These are phyloP conservation scores for Rhopalosiphum padi DNA, from an alignment of 1,140 invertebrate species.

Conservation along the genomic window DNA sequence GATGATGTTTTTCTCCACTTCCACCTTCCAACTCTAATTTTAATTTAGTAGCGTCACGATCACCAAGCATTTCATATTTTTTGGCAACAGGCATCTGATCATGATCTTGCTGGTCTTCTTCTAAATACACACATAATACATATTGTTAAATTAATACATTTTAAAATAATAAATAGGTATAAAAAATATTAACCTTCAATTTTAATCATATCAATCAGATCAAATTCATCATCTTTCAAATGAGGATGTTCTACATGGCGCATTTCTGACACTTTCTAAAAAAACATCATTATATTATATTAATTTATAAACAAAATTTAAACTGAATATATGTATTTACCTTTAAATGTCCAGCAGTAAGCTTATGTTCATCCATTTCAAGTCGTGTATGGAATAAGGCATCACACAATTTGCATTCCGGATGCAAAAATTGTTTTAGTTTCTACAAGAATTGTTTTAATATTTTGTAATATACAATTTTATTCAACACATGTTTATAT, in stretches of 20 bases:
- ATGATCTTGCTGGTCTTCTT: neutral
- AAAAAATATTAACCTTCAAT: constrained; percentile 21
- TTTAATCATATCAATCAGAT: constrained; percentile 56
- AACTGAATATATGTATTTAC: constrained; percentile 63
- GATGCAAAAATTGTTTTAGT: constrained; percentile 83
- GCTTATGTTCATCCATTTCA: constrained; percentile 75
- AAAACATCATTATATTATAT: neutral
- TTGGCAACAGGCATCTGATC: constrained; percentile 48
- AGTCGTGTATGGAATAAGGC: constrained; percentile 81
- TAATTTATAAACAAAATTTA: neutral
- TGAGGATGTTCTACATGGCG: neutral
- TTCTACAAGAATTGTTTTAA: constrained; percentile 66
- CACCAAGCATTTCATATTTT: constrained; percentile 54
- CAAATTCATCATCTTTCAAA: constrained; percentile 50
- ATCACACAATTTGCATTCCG: constrained; percentile 76
- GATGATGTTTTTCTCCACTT: neutral
- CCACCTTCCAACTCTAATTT: constrained; percentile 46
- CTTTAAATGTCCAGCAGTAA: constrained; percentile 73
- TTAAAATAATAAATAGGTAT: neutral
- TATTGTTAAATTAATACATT: neutral
- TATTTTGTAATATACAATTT: neutral
- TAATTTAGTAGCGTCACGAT: constrained; percentile 41
- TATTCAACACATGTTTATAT: neutral
- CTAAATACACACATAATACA: neutral
- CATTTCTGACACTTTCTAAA: constrained; percentile 48